These are phyloP conservation scores for Callipepla squamata DNA, from an alignment of 2,113 vertebrate species.

Conservation along the genomic window DNA sequence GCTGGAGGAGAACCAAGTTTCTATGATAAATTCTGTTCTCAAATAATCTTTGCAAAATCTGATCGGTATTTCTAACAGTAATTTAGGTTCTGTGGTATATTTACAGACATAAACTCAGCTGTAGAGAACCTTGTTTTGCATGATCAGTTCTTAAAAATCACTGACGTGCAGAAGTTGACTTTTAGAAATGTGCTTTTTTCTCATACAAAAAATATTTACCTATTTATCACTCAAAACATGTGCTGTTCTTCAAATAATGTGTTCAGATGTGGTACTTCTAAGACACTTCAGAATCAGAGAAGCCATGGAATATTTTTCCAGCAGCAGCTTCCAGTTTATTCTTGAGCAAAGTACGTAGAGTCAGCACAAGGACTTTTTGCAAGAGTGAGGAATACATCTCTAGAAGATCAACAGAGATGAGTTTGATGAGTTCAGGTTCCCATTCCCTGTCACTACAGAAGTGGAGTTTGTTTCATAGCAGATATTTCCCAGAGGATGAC, in stretches of 20 bases:
- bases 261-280: not conserved
- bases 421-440: not conserved
- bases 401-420: not conserved
- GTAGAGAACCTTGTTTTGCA: not conserved
- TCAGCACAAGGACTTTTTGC: not conserved
- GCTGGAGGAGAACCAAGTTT: not conserved
- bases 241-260: not conserved
- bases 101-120: not conserved
- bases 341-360: not conserved
- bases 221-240: not conserved
- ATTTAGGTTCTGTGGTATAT: not conserved
- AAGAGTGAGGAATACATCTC: not conserved
- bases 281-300: not conserved
- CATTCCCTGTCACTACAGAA: not conserved
- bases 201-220: not conserved
- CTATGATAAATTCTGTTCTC: not conserved
- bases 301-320: not conserved
- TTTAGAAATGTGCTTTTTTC: accelerated
- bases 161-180: not conserved
- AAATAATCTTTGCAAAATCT: not conserved
- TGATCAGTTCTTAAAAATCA: not conserved
- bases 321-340: not conserved
- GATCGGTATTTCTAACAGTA: not conserved
- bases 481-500: not conserved
- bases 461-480: not conserved